Evolutionary conservation across 2,797 vertebrate genomes (phyloP), one percentile per base, ranked within the genome.

Genomic region (Pseudochaenichthys georgianus): DNA sequence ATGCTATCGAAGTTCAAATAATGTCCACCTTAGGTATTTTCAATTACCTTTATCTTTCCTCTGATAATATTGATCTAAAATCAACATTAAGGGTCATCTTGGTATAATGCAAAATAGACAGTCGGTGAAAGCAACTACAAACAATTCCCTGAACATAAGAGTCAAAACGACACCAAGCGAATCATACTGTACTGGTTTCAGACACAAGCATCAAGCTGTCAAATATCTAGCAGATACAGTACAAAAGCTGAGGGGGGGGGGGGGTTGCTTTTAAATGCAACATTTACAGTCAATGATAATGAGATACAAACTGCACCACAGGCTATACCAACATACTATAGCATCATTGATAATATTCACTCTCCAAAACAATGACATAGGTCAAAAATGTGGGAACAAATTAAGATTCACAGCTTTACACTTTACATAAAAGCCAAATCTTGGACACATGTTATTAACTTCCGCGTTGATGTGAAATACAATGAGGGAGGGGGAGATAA

Each of bases 341-440:
- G 72, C 60, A 84, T 81, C 65, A 73, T 21, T 71, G 82, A 91
- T 81, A 87, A 88, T 82, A 84, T 87, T 84, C 70, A 85, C 80
- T 86, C 83, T 85, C 72, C 72, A 81, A 74, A 78, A 83, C 80
- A 70, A 51, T 59, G 60, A 83, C 57, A 70, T 62, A 68, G 34
- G 80, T 82, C 50, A 47, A 77, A 67, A 80, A 38, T 38, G 34
- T 7, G 6, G 34, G 34, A 38, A 9, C 1, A 77, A 75, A 84
- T 83, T 75, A 67, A 82, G 13, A 75, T 71, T 41, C 5, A 46
- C 45, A 76, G 64, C 66, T 43, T 68, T 42, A 69, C 52, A 69
- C 52, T 73, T 59, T 63, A 86, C 64, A 67, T 86, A 66, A 87
- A 86, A 83, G 64, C 73, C 73, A 46, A 23, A 66, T 67, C 58